Evolutionary conservation across 2,888 invertebrate genomes (phyloP), one percentile per base, ranked within the genome.

Genomic region (Gonocerus acuteangulatus): DNA sequence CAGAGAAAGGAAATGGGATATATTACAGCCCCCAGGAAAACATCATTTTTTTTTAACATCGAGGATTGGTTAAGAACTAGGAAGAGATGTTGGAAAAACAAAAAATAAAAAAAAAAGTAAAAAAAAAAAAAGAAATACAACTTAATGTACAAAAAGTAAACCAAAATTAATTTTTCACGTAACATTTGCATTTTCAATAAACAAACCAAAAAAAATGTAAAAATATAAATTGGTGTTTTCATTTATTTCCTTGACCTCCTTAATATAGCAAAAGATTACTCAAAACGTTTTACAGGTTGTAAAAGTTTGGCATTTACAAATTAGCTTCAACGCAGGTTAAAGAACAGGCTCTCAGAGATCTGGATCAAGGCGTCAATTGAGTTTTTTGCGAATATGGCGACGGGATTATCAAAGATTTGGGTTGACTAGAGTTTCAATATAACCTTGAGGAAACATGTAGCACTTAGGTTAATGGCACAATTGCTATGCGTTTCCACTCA

Each of bases 171-270:
- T 65, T 70, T 69, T 70, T 69, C 70, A 70, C 69, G 67, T 66
- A 69, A 69, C 69, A 70, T 70, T 69, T 70, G 69, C 70, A 70
- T 70, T 70, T 70, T 69, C 69, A 70, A 70, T 70, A 70, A 70
- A 70, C 69, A 70, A 70, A 69, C 69, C 67, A 69, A 69, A 70
- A 70, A 70, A 67, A 69, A 67, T 64, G 66, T 65, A 64, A 63
- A 54, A 18, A 9, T 51, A 21, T 61, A 32, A 60, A 49, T 49
- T 51, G 59, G 18, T 49, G 51, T 59, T 57, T 16, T n/a, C 7
- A 39, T 34, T 57, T 2, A 19, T 57, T 21, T 6, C 32, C n/a
- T 57, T 57, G 21, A 23, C 15, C 45, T 47, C 22, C 19, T 47
- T 39, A n/a, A 39, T 27, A 27, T 27, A n/a, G n/a, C n/a, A n/a